Evolutionary conservation across 2,888 invertebrate genomes (phyloP).

Genomic region (Rotaria magnacalcarata): DNA sequence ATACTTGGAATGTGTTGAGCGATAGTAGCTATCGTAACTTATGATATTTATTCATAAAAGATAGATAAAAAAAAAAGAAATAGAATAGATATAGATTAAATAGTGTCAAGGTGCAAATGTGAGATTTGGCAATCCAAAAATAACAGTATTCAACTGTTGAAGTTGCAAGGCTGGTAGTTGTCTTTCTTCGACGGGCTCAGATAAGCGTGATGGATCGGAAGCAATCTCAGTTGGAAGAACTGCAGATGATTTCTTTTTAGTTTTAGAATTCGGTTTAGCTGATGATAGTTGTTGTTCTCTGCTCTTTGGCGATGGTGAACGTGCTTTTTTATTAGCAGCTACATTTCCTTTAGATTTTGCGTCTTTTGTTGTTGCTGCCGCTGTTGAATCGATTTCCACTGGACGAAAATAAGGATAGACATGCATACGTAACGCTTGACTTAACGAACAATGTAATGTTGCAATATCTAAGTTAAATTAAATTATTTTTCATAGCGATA

Average conservation of each 20-base stretch:
- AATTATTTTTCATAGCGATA: neutral
- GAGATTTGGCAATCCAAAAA: conserved; percentile 30
- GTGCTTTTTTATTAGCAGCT: neutral
- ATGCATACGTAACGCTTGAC: neutral
- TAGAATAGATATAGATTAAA: neutral
- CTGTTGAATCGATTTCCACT: neutral
- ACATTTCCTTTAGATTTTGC: neutral
- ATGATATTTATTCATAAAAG: neutral
- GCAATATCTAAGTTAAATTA: neutral
- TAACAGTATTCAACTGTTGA: neutral
- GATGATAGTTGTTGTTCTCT: neutral
- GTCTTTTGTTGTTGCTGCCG: neutral
- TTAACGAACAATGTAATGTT: conserved; percentile 18
- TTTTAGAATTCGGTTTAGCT: neutral
- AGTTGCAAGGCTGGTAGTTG: conserved; percentile 13
- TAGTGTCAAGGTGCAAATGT: conserved; percentile 17
- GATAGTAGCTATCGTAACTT: neutral
- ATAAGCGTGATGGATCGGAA: neutral
- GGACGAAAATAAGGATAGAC: conserved; percentile 31
- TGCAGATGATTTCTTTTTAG: neutral
- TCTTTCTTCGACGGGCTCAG: neutral
- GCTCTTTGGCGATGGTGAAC: conserved; percentile 15
- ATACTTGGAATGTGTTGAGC: conserved; percentile 23
- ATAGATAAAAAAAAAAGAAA: neutral
- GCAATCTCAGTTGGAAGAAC: neutral